phyloP scores from a whole-genome alignment of 2,888 invertebrate species.

The Argynnis bischoffii region DNA sequence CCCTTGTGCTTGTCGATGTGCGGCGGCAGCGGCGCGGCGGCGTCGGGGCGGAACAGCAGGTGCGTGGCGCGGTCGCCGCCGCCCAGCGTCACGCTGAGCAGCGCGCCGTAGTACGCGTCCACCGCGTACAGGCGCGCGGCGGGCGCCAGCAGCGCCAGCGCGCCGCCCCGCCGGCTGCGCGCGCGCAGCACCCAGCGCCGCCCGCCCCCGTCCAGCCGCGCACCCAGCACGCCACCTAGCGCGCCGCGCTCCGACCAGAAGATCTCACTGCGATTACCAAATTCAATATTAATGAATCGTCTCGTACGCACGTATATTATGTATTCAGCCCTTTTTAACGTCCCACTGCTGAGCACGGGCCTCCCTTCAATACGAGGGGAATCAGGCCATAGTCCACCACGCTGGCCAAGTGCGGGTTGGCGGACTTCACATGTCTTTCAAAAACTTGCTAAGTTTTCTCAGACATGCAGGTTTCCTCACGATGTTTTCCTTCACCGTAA shows the following conservation, averaged over 20 bases:
- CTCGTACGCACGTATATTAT: too few species aligned
- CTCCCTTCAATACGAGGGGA: too few species aligned
- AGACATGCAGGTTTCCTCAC: too few species aligned
- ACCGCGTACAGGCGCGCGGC: constrained; percentile 91
- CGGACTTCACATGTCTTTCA: too few species aligned
- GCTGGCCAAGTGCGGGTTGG: too few species aligned
- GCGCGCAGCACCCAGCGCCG: constrained; percentile 80
- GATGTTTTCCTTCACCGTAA: too few species aligned
- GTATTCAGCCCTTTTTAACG: too few species aligned
- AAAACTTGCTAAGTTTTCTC: too few species aligned
- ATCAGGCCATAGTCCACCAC: too few species aligned
- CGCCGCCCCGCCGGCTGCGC: constrained; percentile 87
- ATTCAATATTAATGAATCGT: not conserved
- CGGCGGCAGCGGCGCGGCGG: constrained; percentile 40
- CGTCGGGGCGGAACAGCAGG: constrained; percentile 50
- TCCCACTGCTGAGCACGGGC: too few species aligned
- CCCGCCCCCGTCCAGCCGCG: constrained; percentile 85
- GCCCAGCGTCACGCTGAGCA: constrained; percentile 86
- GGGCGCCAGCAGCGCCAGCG: constrained; percentile 89
- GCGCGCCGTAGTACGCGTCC: constrained; percentile 88
- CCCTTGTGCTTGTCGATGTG: constrained; percentile 19
- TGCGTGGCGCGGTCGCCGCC: constrained; percentile 83
- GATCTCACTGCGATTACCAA: constrained; percentile 76
- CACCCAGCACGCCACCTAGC: constrained; percentile 83
- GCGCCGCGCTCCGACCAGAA: constrained; percentile 89